A percentile compares a stretch with the other conserved stretches of the same genome.
Conservation (phyloP, 2,797 vertebrate genomes). For the Orientallactaga sibirica region DNA sequence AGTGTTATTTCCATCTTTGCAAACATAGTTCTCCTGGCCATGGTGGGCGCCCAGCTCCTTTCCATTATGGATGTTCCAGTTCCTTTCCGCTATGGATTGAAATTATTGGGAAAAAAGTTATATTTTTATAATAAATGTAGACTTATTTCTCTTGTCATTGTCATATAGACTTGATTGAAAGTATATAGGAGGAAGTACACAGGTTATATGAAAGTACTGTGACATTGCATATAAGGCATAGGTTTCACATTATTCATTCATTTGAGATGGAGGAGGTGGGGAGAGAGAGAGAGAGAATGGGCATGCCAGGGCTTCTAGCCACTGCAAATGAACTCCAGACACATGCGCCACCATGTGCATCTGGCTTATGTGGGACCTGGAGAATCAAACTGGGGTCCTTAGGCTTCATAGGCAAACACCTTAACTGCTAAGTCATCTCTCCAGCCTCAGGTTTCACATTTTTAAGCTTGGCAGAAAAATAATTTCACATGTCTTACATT, state of each 20-base stretch:
- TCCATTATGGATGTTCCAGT: too few species aligned
- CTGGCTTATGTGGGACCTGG: too few species aligned
- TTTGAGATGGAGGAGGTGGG: too few species aligned
- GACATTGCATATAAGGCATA: background rate
- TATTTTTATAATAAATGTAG: background rate
- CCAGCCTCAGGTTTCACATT: background rate
- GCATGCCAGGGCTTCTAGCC: too few species aligned
- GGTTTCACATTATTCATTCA: background rate
- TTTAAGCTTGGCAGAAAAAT: conserved; percentile 3
- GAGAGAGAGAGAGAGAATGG: too few species aligned
- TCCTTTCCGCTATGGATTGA: background rate
- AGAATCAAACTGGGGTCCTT: too few species aligned
- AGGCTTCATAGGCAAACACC: too few species aligned
- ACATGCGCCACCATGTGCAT: too few species aligned
- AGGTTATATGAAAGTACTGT: background rate
- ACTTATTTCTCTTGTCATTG: background rate
- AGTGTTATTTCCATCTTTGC: background rate
- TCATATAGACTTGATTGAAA: background rate
- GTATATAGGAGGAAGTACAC: background rate
- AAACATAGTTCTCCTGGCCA: background rate
- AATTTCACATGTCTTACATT: background rate
- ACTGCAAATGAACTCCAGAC: too few species aligned
- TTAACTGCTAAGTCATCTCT: too few species aligned
- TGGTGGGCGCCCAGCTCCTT: background rate
- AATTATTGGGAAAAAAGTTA: background rate